Percentiles rank a stretch among this genome's conserved stretches.
Conservation (phyloP, 1,140 invertebrate species). For the Diorhabda elongata region DNA sequence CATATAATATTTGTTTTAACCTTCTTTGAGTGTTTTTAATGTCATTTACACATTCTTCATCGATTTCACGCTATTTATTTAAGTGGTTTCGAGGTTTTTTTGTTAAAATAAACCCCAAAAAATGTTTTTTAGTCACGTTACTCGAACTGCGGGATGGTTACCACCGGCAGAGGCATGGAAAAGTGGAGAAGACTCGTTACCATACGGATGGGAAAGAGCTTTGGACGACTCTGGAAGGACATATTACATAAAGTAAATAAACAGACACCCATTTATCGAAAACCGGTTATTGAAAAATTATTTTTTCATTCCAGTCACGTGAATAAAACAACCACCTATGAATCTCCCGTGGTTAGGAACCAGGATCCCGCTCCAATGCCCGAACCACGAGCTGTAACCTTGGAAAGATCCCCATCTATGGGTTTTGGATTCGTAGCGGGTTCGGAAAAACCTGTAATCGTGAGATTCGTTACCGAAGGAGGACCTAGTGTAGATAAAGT, state of each 20-base stretch:
- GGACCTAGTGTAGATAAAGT: conserved; percentile 84
- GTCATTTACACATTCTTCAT: no score
- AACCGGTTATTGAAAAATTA: not conserved
- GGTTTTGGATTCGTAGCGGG: conserved; percentile 93
- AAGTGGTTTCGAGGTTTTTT: no score
- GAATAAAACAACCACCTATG: conserved; percentile 86
- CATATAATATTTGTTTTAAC: no score
- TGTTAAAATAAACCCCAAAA: no score
- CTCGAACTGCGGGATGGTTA: conserved; percentile 76
- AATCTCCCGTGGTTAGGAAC: conserved; percentile 55
- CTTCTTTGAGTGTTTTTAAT: no score
- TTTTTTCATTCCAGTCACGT: conserved; percentile 67
- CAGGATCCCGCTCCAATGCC: conserved; percentile 63
- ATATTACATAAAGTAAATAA: conserved; percentile 88
- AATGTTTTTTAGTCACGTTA: conserved; percentile 48
- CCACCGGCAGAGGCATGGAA: conserved; percentile 78
- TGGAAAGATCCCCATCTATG: conserved; percentile 68
- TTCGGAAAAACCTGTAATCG: conserved; percentile 84
- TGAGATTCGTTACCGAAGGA: conserved; percentile 79
- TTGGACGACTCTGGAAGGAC: conserved; percentile 70
- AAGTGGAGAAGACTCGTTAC: conserved; percentile 56
- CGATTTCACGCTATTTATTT: no score
- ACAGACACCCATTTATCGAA: no score
- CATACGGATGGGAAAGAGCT: conserved; percentile 87
- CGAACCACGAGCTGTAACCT: conserved; percentile 68